Evolutionary conservation across 2,888 invertebrate genomes (phyloP), one percentile per base, ranked within the genome.

Genomic region (Taphrorychus bicolor): DNA sequence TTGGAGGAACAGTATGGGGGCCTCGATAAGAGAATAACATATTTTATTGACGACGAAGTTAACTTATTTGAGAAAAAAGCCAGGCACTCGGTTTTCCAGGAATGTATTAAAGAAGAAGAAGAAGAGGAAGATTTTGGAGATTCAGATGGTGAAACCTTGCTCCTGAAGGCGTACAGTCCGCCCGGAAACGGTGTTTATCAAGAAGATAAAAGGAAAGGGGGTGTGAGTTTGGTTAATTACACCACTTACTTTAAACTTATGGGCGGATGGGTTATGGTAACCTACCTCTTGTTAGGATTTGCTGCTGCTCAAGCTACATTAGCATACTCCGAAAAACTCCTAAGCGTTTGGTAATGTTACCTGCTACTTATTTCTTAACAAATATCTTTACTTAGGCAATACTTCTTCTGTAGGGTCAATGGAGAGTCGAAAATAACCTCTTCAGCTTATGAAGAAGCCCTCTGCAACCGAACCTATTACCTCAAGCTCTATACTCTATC

Each of bases 321-420:
- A 11, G 72, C 75, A 11, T 75, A 69, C 56, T 71, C 74, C 1
- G 78, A 78, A 5, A 77, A 76, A 60, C 62, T 76, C 42, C 66
- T 77, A 1, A 77, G 75, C 59, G 53, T 72, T 17, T 78, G 78
- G 78, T 79, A 74, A 75, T 75, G 1, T n/a, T n/a, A n/a, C 3
- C 1, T 32, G 1, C 32, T 2, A 32, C 9, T 2, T 7, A 32
- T 32, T 32, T 32, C 32, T 7, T 32, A 7, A 32, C 3, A 32
- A n/a, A n/a, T n/a, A n/a, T n/a, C n/a, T n/a, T n/a, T n/a, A n/a
- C n/a, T n/a, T n/a, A n/a, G n/a, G 32, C 32, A 1, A 32, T 32
- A 9, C 11, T 32, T 32, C 1, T 7, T 32, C 11, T 32, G 24
- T 21, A 75, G 75, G 75, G 74, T 75, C n/a, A 73, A 73, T 52